Conservation (phyloP, 2,113 vertebrate genomes). For the Conger conger region DNA sequence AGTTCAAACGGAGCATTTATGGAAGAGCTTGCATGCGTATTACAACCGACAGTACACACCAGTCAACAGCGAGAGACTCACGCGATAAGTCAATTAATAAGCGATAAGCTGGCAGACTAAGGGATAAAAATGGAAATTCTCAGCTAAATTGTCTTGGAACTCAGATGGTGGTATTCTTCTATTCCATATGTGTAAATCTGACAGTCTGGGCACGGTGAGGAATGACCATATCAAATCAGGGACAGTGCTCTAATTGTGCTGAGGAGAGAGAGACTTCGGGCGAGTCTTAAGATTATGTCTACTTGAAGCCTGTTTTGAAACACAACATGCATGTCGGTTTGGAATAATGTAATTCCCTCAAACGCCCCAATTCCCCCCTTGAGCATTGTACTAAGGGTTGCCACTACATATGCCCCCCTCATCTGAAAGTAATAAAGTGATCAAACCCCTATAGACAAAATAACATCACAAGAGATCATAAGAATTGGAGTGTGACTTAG, state of each 20-base stretch:
- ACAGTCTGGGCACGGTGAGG: background rate
- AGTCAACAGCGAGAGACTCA: no score
- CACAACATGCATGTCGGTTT: background rate
- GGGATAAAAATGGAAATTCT: background rate
- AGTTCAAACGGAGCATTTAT: no score
- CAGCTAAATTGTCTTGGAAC: background rate
- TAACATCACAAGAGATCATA: no score
- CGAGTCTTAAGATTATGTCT: background rate
- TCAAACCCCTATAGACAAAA: no score
- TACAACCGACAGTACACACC: no score
- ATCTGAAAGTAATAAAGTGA: no score
- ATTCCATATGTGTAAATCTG: background rate
- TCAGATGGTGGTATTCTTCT: background rate
- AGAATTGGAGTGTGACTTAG: no score
- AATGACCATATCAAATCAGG: background rate
- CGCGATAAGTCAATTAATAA: no score
- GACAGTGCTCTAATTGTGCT: background rate
- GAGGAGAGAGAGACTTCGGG: background rate
- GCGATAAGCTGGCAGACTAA: background rate
- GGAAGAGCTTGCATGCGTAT: no score
- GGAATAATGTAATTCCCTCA: background rate
- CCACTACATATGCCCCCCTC: no score
- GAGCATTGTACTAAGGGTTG: no score
- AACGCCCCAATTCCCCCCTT: no score
- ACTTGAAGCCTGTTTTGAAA: background rate